Percentiles rank a stretch among this genome's conserved stretches.
These are phyloP conservation scores for Diadema setosum DNA, from an alignment of 35 echinoderm and acorn worm genomes.

Conservation along the genomic window DNA sequence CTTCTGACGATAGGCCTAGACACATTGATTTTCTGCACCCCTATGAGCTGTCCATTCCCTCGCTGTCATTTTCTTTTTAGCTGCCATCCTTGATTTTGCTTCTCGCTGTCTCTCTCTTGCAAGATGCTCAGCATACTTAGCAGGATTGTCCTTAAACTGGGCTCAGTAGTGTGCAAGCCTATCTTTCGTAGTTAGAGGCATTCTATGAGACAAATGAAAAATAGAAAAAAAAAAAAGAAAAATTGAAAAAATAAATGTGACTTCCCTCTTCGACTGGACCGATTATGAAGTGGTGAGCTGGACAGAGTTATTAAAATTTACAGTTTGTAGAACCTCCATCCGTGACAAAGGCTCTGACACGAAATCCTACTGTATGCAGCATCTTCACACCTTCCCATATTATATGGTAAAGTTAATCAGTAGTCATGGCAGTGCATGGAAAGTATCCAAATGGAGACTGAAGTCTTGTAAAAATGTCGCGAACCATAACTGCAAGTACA, in stretches of 20 bases:
- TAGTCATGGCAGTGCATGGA: neutral
- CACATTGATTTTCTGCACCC: no score
- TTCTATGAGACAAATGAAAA: no score
- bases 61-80: no score
- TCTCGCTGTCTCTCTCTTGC: neutral
- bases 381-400: constrained; percentile 34
- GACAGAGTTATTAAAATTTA: constrained; percentile 17
- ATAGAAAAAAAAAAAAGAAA: neutral
- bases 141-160: constrained; percentile 4
- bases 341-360: neutral
- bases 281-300: neutral
- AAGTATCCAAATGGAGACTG: constrained; percentile 23
- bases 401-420: neutral
- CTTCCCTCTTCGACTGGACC: neutral
- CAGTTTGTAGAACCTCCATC: constrained; percentile 38
- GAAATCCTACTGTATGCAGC: constrained; percentile 3
- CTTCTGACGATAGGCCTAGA: no score
- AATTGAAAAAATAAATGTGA: neutral
- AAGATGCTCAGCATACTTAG: neutral
- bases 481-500: constrained; percentile 24
- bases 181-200: no score
- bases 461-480: constrained; percentile 2
- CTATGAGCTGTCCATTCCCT: no score
- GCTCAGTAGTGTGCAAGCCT: constrained; percentile 4
- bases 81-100: neutral